A percentile compares a stretch with the other conserved stretches of the same genome.
These are phyloP conservation scores for Macrophya annulata DNA, from an alignment of 2,888 invertebrate species.

Conservation along the genomic window DNA sequence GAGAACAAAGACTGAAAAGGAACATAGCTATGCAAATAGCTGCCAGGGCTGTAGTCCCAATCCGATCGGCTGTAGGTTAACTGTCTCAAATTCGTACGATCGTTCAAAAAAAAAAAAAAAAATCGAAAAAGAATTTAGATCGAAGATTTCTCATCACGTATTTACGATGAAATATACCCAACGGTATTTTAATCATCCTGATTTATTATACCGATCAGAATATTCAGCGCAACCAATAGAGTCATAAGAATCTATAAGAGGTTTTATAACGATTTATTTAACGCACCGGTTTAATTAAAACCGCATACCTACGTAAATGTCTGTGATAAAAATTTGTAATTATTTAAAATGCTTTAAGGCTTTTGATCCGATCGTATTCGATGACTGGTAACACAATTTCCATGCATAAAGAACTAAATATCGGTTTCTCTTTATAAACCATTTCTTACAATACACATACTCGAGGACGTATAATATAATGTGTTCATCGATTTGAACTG, in stretches of 20 bases:
- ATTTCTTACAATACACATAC: not conserved
- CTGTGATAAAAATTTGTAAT: too few species aligned
- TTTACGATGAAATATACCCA: slow-evolving; percentile 59
- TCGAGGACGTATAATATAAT: not conserved
- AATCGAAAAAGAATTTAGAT: slow-evolving; percentile 47
- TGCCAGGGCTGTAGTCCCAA: not conserved
- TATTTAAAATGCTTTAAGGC: too few species aligned
- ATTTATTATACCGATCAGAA: slow-evolving; percentile 60
- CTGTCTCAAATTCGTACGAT: not conserved
- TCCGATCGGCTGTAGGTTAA: slow-evolving; percentile 51
- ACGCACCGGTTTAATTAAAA: not conserved
- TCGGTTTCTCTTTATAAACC: too few species aligned
- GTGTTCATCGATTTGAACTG: not conserved
- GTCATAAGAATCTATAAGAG: not conserved
- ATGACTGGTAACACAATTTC: too few species aligned
- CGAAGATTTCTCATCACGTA: not conserved
- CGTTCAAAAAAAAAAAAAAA: not conserved
- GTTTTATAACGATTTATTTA: not conserved
- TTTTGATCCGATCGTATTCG: too few species aligned
- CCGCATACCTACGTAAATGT: not conserved
- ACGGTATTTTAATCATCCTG: slow-evolving; percentile 66
- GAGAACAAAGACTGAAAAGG: not conserved
- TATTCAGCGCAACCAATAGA: not conserved
- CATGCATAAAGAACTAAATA: too few species aligned
- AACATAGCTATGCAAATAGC: slow-evolving; percentile 47